These are phyloP conservation scores for Callocephalon fimbriatum DNA, from an alignment of 2,113 vertebrate species.

Conservation along the genomic window DNA sequence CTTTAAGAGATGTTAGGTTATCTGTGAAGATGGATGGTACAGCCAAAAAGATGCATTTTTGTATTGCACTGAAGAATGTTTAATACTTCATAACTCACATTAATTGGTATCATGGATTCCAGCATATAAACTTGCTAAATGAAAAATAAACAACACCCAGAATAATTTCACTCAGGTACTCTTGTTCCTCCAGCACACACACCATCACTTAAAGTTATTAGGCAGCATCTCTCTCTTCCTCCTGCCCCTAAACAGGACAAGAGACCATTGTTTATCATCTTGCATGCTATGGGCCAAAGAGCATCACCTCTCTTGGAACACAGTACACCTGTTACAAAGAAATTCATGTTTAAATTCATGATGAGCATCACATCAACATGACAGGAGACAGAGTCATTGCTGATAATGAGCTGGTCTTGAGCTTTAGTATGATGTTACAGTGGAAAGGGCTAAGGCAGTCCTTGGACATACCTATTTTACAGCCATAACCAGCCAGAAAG, in stretches of 20 bases:
- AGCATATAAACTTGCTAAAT: not conserved
- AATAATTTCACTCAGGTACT: not conserved
- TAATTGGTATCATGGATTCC: not conserved
- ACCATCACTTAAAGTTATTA: not conserved
- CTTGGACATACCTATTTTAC: not conserved
- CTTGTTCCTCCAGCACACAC: not conserved
- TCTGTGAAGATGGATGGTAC: not conserved
- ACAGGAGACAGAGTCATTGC: not conserved
- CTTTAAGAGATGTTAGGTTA: not conserved
- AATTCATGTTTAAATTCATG: fast-evolving
- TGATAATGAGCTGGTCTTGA: fast-evolving
- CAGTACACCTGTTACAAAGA: not conserved
- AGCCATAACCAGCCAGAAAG: not conserved
- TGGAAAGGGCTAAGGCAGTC: not conserved
- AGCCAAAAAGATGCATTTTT: not conserved
- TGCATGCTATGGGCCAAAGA: not conserved
- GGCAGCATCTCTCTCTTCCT: not conserved
- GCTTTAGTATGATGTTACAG: not conserved
- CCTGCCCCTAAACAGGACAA: not conserved
- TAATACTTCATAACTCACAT: not conserved
- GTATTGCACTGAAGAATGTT: not conserved
- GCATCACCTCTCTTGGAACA: not conserved
- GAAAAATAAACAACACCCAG: not conserved
- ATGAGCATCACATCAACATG: not conserved
- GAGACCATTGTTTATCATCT: not conserved